Base-by-base conservation (phyloP, 2,113 vertebrate species). In the Ammodramus savannarum region DNA sequence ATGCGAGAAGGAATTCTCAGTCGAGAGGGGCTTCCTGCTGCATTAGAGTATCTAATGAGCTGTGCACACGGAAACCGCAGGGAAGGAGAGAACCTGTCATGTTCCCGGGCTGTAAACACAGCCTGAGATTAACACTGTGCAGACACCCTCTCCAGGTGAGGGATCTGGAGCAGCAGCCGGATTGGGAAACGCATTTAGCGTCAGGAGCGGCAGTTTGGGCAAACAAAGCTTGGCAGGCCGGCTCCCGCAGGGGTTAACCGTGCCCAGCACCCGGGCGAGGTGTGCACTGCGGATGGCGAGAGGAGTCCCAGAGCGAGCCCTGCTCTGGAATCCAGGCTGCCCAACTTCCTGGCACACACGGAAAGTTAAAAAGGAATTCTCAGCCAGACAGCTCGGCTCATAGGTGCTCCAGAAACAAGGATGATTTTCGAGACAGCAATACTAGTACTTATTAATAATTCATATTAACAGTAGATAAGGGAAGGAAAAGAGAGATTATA, bases 361-460 rank as follows among this genome's bases (percentile, higher is more conserved):
- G 65, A 75, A 96, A 96, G 82, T 96, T 90, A 61, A 90, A 94
- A 85, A 75, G 59, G 54, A 51, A 93, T 93, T 90, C 76, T 85
- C 65, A 25, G 19, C 46, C 89, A 90, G 92, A 90, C 74, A 43
- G 87, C 55, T 55, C 83, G 82, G 90, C 83, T 94, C 69, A 85
- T 76, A 72, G 81, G 58, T 76, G 68, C 68, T 71, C 92, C 90
- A 58, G 66, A 92, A 94, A 92, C n/a, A 93, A 93, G 48, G 48
- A 57, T 3, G 65, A 8, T 90, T 96, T 96, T 90, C 12, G 10
- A 67, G 76, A 86, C 61, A 92, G 87, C 61, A 72, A 11, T 93
- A 83, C 85, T 91, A 91, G 75, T 63, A 21, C 68, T 90, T 77
- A 93, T 91, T 85, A 89, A 81, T 94, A 92, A 95, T 94, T 95